Evolutionary conservation across 2,888 invertebrate species (phyloP).

Genomic region (Ypsolopha sequella): DNA sequence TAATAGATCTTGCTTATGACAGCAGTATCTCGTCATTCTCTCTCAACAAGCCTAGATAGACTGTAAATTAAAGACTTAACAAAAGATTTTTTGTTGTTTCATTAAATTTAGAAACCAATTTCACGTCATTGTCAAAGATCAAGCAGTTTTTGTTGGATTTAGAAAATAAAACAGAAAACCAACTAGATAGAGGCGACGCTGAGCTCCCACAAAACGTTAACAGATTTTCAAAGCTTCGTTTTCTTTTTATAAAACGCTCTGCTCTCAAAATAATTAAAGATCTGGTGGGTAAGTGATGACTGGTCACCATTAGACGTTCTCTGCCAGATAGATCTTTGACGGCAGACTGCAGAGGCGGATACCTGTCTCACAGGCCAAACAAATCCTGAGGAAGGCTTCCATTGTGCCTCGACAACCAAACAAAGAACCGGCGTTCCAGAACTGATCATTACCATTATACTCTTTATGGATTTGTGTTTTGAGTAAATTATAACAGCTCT

Average conservation of each 20-base stretch:
- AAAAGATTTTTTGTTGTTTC: slow-evolving; percentile 14
- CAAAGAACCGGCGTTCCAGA: slow-evolving; percentile 55
- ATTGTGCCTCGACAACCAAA: slow-evolving; percentile 62
- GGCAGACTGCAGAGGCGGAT: neutral
- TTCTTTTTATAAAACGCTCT: slow-evolving; percentile 45
- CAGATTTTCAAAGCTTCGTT: slow-evolving; percentile 58
- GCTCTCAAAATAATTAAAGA: slow-evolving; percentile 55
- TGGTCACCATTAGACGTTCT: slow-evolving; percentile 51
- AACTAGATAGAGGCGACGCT: slow-evolving; percentile 37
- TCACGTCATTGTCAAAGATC: slow-evolving; percentile 50
- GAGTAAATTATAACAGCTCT: slow-evolving; percentile 69
- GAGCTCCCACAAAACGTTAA: slow-evolving; percentile 56
- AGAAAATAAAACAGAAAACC: slow-evolving; percentile 27
- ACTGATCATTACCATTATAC: slow-evolving; percentile 68
- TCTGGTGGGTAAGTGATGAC: slow-evolving; percentile 51
- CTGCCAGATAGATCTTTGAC: slow-evolving; percentile 25
- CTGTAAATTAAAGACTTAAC: neutral
- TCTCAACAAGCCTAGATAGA: neutral
- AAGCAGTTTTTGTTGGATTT: slow-evolving; percentile 44
- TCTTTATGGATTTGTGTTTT: slow-evolving; percentile 68
- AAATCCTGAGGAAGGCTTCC: slow-evolving; percentile 56
- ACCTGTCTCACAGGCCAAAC: slow-evolving; percentile 41
- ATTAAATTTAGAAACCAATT: slow-evolving; percentile 46
- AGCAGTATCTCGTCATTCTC: no score
- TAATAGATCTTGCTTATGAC: no score